A percentile compares a stretch with the other conserved stretches of the same genome.
Conservation (phyloP, 1,140 invertebrate genomes). For the Orchesella cincta region DNA sequence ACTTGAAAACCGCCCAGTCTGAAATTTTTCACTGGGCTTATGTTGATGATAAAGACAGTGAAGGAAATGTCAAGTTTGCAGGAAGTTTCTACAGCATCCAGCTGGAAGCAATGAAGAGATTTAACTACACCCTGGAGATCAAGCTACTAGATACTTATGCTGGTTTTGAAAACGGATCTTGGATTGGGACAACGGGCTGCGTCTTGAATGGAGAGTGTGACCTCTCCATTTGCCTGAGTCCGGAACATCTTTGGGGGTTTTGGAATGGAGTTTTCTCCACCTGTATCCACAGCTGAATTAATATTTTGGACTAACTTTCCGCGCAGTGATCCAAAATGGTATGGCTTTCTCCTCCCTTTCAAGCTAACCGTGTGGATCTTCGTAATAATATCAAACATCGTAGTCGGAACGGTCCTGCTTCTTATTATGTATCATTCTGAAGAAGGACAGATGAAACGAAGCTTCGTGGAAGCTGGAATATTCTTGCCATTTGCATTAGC, state of each 20-base stretch:
- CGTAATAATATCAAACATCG: not conserved
- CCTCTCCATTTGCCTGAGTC: conserved; percentile 15
- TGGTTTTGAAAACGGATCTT: not conserved
- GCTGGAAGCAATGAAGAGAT: conserved; percentile 4
- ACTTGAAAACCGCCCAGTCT: not conserved
- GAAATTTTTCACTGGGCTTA: conserved; percentile 11
- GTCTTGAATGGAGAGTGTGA: not conserved
- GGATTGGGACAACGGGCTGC: conserved; percentile 5
- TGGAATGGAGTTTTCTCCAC: conserved; percentile 6
- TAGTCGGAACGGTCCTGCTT: not conserved
- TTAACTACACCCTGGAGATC: conserved; percentile 10
- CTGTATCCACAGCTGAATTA: not conserved
- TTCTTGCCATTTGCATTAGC: not conserved
- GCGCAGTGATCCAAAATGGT: conserved; percentile 18
- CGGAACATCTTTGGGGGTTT: not conserved
- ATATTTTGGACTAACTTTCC: conserved; percentile 18
- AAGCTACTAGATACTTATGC: not conserved
- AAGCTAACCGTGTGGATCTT: not conserved
- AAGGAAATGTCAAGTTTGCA: not conserved
- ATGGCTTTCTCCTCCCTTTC: conserved; percentile 2
- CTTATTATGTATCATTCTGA: not conserved
- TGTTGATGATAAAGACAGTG: not conserved
- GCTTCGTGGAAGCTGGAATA: not conserved
- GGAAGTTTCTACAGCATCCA: conserved; percentile 14
- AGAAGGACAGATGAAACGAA: not conserved